Evolutionary conservation across 2,888 invertebrate species (phyloP), one percentile per base, ranked within the genome.

Genomic region (Lagria hirta): DNA sequence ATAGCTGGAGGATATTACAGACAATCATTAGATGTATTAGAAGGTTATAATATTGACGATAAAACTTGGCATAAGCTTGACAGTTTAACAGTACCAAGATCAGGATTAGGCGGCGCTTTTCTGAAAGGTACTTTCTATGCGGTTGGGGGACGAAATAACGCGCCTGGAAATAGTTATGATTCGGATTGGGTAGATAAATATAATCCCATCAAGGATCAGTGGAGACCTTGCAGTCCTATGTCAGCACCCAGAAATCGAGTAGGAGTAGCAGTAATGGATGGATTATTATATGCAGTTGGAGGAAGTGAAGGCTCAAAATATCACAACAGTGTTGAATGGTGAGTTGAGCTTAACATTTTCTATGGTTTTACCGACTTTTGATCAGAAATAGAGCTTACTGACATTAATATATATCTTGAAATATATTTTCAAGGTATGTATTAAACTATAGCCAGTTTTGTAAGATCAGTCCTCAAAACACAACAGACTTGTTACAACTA

Each of bases 181-280:
- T 88, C 88, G 28, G 88, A 88, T 68, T 89, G 88, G 88, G 88
- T 94, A 18, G 91, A 91, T 69, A 77, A 80, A 54, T 95, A 91
- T 70, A 91, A 93, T 73, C 92, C 94, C 0, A 77, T 84, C 15
- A 81, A 81, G 13, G 92, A 93, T 66, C 80, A 82, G 54, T 95
- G 95, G 95, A 75, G 88, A 15, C 84, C 89, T 1, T 89, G 92
- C 68, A 84, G 80, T 63, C 88, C 89, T 1, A 88, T 95, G 93
- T 84, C 88, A 6, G 84, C 86, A 27, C 86, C 93, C 0, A 75
- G 95, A 29, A 92, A 93, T 70, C 79, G 95, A 60, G 86, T 93
- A 11, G 94, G 94, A 4, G 93, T 93, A 3, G 92, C 91, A n/a
- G 92, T 93, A 5, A 88, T 95, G 83, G 94, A 95, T 63, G 91